Percentiles rank a stretch among this genome's conserved stretches.
Conservation (phyloP, 2,888 invertebrate species). For the Agrilus mali region DNA sequence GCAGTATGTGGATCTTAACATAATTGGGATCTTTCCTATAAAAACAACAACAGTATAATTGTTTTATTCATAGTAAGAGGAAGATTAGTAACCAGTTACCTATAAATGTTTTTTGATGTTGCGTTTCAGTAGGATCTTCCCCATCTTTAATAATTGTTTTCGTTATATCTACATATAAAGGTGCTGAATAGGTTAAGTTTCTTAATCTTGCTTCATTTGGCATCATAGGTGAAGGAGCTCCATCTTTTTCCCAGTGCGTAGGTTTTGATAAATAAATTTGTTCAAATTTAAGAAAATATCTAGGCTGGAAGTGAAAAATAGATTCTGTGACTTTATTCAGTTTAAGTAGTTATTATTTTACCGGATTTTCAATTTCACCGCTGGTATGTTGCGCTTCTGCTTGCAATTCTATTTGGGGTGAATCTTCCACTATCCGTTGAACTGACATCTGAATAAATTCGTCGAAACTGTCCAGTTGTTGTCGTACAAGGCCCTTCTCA, state of each 20-base stretch:
- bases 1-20: slow-evolving; percentile 97
- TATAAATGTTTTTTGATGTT: slow-evolving; percentile 63
- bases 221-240: slow-evolving; percentile 99
- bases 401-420: slow-evolving; percentile 92
- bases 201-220: slow-evolving; percentile 96
- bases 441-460: slow-evolving; percentile 99
- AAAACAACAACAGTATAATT: slow-evolving; percentile 21
- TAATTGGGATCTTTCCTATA: slow-evolving; percentile 88
- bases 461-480: slow-evolving; percentile 98
- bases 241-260: slow-evolving; percentile 99
- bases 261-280: slow-evolving; percentile 99
- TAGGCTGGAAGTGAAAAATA: slow-evolving; percentile 40
- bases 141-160: slow-evolving; percentile 90
- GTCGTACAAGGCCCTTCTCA: slow-evolving; percentile 97
- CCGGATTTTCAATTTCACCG: slow-evolving; percentile 82
- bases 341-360: slow-evolving; percentile 23
- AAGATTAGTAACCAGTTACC: slow-evolving; percentile 29
- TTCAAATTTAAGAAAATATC: slow-evolving; percentile 92
- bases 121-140: slow-evolving; percentile 75
- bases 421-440: slow-evolving; percentile 98
- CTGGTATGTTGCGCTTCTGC: slow-evolving; percentile 96
- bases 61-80: background rate
- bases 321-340: background rate
- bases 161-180: slow-evolving; percentile 96
- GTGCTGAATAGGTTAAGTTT: slow-evolving; percentile 96